These are phyloP conservation scores for Dascillus cervinus DNA, from an alignment of 2,888 invertebrate genomes.

Conservation along the genomic window DNA sequence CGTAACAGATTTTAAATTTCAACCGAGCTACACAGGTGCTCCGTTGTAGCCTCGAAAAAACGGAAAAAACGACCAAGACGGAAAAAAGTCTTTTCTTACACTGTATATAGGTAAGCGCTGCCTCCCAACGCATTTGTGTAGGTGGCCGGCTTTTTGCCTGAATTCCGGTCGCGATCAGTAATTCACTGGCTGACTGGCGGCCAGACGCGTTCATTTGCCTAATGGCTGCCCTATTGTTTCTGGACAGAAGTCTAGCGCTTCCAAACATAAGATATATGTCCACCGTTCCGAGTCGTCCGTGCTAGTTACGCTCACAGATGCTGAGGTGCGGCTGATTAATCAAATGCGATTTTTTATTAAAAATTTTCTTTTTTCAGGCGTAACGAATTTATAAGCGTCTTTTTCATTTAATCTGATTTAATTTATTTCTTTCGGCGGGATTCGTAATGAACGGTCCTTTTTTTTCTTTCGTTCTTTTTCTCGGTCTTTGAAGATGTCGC, in stretches of 20 bases:
- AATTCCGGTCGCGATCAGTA: constrained; percentile 6
- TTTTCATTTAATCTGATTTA: too few species aligned
- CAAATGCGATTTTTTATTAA: constrained; percentile 6
- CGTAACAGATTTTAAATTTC: constrained; percentile 32
- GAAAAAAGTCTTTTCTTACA: constrained; percentile 27
- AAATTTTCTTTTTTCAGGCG: constrained; percentile 4
- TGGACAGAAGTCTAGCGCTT: constrained; percentile 38
- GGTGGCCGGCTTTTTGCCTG: constrained; percentile 7
- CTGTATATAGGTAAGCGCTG: constrained; percentile 31
- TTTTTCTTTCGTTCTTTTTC: too few species aligned
- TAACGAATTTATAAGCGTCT: too few species aligned
- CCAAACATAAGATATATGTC: constrained; percentile 38
- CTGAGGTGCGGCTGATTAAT: constrained; percentile 15
- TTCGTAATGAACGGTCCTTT: too few species aligned
- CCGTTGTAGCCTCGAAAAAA: constrained; percentile 16
- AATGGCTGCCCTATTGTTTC: constrained; percentile 42
- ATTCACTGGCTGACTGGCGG: constrained; percentile 21
- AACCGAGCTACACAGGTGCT: constrained; percentile 26
- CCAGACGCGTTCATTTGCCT: constrained; percentile 40
- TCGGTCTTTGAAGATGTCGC: too few species aligned
- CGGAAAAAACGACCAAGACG: constrained; percentile 9
- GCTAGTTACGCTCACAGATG: constrained; percentile 19
- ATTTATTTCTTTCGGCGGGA: too few species aligned
- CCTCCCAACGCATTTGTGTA: constrained; percentile 15
- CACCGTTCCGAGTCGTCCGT: constrained; percentile 27